Percentiles rank a stretch among this genome's conserved stretches.
Evolutionary conservation across 2,888 invertebrate genomes (phyloP).

Genomic region (Ectobius pallidus): DNA sequence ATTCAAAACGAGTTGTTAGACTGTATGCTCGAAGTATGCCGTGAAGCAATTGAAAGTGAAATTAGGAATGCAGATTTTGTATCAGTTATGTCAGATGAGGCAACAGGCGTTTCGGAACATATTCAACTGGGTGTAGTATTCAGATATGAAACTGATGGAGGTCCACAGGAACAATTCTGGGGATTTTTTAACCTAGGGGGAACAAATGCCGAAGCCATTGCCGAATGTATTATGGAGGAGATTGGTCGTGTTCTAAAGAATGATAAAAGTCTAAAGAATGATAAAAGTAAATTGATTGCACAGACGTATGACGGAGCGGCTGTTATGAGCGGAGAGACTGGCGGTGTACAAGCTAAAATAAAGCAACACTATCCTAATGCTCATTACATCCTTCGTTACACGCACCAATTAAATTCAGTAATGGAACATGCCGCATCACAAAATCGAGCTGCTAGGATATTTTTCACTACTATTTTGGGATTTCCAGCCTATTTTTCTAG

Average conservation of each 20-base stretch:
- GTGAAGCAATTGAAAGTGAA: not conserved
- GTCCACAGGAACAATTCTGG: not conserved
- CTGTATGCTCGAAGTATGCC: not conserved
- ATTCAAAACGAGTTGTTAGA: not conserved
- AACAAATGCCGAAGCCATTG: not conserved
- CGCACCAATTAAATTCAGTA: not conserved
- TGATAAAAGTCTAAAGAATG: too few species aligned
- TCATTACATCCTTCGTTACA: conserved; percentile 5
- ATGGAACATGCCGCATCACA: not conserved
- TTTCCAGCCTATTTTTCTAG: not conserved
- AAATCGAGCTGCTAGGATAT: not conserved
- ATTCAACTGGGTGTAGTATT: not conserved
- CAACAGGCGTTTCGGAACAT: not conserved
- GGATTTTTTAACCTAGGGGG: not conserved
- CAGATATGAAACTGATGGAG: not conserved
- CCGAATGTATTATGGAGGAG: not conserved
- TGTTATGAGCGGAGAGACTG: not conserved
- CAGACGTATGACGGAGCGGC: not conserved
- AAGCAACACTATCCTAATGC: not conserved
- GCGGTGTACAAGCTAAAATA: not conserved
- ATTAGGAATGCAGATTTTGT: not conserved
- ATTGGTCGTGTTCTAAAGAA: not conserved
- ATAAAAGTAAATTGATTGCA: too few species aligned
- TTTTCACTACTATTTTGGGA: not conserved
- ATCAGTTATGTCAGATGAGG: not conserved